phyloP scores from a whole-genome alignment of 2,797 vertebrate species.

The Microctenopoma steveboyesi region DNA sequence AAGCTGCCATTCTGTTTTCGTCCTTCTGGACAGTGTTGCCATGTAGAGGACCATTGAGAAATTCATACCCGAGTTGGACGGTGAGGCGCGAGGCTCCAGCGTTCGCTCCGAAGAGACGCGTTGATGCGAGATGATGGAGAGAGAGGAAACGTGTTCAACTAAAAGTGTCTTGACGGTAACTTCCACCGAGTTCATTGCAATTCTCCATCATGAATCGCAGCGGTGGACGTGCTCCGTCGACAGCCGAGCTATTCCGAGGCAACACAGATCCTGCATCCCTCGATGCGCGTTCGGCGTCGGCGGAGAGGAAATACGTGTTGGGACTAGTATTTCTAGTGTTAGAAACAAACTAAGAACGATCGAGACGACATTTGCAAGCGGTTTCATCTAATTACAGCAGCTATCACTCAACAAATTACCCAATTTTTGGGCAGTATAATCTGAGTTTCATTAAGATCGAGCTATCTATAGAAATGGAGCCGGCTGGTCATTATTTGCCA shows the following conservation, averaged over 20 bases:
- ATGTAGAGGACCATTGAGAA: conserved; percentile 67
- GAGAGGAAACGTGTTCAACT: conserved; percentile 8
- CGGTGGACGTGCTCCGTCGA: conserved; percentile 68
- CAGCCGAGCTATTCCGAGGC: conserved; percentile 48
- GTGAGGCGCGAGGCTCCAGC: conserved; percentile 59
- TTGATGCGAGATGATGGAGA: conserved; percentile 40
- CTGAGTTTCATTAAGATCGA: conserved; percentile 24
- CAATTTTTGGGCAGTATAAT: conserved; percentile 8
- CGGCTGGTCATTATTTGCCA: conserved; percentile 49
- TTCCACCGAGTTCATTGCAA: conserved; percentile 56
- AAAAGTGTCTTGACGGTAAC: conserved; percentile 54
- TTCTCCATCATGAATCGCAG: conserved; percentile 61
- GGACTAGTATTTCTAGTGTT: too few species aligned
- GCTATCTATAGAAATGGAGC: conserved; percentile 42
- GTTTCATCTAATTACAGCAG: conserved; percentile 32
- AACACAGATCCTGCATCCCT: conserved; percentile 56
- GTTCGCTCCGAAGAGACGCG: conserved; percentile 53
- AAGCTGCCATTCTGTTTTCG: conserved; percentile 53
- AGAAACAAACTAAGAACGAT: conserved; percentile 1
- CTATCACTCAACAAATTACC: conserved; percentile 19
- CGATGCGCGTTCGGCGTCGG: conserved; percentile 25
- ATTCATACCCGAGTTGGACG: conserved; percentile 62
- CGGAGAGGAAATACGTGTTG: neutral
- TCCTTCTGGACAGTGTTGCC: conserved; percentile 51
- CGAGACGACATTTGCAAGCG: conserved; percentile 18